Percentiles rank a stretch among this genome's conserved stretches.
Conservation (phyloP, 2,113 vertebrate genomes). For the Genyomyrus donnyi region DNA sequence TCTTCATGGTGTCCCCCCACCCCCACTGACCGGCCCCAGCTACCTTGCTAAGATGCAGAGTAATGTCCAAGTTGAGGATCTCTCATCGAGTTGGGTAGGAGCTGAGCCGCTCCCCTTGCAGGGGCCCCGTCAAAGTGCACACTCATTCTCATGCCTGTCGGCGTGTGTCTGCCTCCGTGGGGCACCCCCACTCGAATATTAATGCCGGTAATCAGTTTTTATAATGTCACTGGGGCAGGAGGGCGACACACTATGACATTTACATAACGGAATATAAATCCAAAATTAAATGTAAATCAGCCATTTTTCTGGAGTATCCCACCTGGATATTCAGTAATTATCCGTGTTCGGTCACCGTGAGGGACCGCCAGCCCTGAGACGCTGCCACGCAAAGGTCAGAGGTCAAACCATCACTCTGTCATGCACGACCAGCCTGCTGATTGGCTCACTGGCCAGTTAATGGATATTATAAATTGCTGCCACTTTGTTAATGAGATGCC, state of each 20-base stretch:
- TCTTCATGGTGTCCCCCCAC: neutral
- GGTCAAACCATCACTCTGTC: constrained; percentile 18
- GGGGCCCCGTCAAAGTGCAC: neutral
- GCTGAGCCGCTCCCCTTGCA: neutral
- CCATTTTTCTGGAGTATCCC: constrained; percentile 48
- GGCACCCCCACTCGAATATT: constrained; percentile 56
- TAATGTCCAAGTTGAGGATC: neutral
- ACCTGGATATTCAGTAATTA: constrained; percentile 40
- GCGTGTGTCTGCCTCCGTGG: constrained; percentile 30
- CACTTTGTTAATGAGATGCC: neutral
- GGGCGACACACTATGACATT: constrained; percentile 64
- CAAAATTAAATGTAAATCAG: constrained; percentile 49
- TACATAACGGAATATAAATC: constrained; percentile 70
- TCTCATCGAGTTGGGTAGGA: neutral
- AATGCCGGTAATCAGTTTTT: constrained; percentile 66
- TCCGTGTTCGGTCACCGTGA: constrained; percentile 18
- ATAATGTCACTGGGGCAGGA: constrained; percentile 58
- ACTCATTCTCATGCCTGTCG: neutral
- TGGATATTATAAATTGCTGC: neutral
- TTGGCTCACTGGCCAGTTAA: neutral
- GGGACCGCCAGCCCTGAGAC: constrained; percentile 18
- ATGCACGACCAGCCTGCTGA: neutral
- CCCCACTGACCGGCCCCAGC: neutral
- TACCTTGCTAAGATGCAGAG: neutral
- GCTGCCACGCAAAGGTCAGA: neutral